Percentiles rank a stretch among this genome's conserved stretches.
phyloP scores from a whole-genome alignment of 1,140 invertebrate genomes.

The Brachionus manjavacas region DNA sequence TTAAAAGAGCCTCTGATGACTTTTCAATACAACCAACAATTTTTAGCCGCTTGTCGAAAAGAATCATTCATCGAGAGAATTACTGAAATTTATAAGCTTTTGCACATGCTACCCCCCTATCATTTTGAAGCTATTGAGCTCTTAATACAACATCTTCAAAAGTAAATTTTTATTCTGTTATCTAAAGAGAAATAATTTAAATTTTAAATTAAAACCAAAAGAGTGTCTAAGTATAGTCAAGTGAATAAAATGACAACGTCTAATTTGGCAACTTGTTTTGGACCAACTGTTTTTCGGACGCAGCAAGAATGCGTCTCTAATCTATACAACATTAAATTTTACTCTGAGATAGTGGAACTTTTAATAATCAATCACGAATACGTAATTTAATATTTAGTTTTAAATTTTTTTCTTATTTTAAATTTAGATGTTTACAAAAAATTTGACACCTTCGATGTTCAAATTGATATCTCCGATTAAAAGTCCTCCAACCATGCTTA shows the following conservation, averaged over 20 bases:
- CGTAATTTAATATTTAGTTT: background rate
- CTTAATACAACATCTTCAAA: background rate
- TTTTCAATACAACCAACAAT: conserved; percentile 34
- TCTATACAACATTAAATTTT: conserved; percentile 39
- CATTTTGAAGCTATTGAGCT: conserved; percentile 13
- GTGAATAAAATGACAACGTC: conserved; percentile 38
- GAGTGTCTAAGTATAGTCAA: conserved; percentile 5
- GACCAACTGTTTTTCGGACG: conserved; percentile 33
- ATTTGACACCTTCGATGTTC: background rate
- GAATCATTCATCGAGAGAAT: background rate
- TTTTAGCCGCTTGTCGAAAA: conserved; percentile 33
- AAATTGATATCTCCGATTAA: background rate
- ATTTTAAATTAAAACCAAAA: background rate
- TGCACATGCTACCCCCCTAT: background rate
- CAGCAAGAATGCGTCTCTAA: conserved; percentile 33
- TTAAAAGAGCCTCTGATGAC: conserved; percentile 37
- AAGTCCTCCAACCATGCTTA: conserved; percentile 7
- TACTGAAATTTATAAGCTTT: background rate
- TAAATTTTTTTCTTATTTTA: background rate
- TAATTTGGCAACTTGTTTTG: conserved; percentile 41
- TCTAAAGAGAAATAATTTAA: too few species aligned
- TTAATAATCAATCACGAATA: conserved; percentile 25
- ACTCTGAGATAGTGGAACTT: conserved; percentile 31
- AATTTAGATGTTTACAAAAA: conserved; percentile 14
- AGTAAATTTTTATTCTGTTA: background rate